Evolutionary conservation across 2,113 vertebrate genomes (phyloP).

Genomic region (Mixornis gularis): DNA sequence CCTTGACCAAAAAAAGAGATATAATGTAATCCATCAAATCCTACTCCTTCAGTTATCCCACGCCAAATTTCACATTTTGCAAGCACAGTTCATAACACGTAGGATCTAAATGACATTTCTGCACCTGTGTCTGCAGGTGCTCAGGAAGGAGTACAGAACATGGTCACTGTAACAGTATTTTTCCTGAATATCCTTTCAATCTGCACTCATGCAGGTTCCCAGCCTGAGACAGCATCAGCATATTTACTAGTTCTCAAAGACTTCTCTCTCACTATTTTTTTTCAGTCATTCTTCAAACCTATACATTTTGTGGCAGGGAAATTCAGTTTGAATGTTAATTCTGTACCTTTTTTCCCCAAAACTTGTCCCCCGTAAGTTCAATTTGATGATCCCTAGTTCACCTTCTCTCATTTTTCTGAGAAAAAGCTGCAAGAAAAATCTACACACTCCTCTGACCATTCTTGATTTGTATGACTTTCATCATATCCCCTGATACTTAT

Average conservation of each 20-base stretch:
- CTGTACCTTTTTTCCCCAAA: not conserved
- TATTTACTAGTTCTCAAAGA: not conserved
- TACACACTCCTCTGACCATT: fast-evolving
- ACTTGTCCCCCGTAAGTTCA: not conserved
- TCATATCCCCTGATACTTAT: not conserved
- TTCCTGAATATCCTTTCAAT: not conserved
- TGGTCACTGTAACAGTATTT: not conserved
- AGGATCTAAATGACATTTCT: not conserved
- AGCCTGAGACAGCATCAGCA: not conserved
- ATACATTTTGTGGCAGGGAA: not conserved
- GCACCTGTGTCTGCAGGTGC: not conserved
- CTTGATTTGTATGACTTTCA: not conserved
- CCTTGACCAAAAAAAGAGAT: not conserved
- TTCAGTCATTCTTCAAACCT: not conserved
- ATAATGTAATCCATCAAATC: not conserved
- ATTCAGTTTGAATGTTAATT: not conserved
- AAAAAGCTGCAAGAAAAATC: not conserved
- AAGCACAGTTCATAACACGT: fast-evolving
- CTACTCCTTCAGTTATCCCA: not conserved
- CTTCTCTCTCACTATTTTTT: not conserved
- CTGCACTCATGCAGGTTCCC: not conserved
- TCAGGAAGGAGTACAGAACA: not conserved
- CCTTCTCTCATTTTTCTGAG: not conserved
- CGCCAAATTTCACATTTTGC: not conserved
- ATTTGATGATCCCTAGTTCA: not conserved